A percentile compares a stretch with the other conserved stretches of the same genome.
Conservation (phyloP, 2,797 vertebrate genomes). For the Tachyglossus aculeatus region DNA sequence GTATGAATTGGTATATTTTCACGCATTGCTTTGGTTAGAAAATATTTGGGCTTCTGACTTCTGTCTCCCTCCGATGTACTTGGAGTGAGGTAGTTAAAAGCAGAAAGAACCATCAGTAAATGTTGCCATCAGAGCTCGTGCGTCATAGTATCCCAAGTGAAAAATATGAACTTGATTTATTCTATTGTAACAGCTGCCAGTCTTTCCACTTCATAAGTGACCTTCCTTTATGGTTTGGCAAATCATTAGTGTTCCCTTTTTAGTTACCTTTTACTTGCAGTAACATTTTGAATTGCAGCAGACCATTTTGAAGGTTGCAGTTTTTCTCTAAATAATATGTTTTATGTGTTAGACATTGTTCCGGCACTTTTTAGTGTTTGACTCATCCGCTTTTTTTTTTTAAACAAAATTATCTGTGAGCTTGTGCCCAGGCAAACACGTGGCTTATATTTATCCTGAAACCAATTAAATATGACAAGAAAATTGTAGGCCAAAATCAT, state of each 20-base stretch:
- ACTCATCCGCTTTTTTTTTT: too few relatives aligned
- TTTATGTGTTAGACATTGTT: slow-evolving; percentile 12
- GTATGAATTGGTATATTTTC: not conserved
- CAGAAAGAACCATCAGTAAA: not conserved
- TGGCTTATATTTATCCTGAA: too few relatives aligned
- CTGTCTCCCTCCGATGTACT: not conserved
- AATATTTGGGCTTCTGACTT: not conserved
- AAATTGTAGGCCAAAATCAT: too few relatives aligned
- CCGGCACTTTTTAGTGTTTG: slow-evolving; percentile 2
- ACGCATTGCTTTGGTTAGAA: not conserved
- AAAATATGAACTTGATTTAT: not conserved
- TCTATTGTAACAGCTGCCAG: not conserved
- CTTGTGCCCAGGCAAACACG: too few relatives aligned
- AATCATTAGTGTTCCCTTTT: not conserved
- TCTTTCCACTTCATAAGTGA: not conserved
- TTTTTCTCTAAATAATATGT: slow-evolving; percentile 9
- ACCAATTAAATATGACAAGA: too few relatives aligned
- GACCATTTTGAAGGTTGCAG: slow-evolving; percentile 1
- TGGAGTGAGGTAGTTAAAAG: not conserved
- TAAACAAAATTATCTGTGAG: too few relatives aligned
- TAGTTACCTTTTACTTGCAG: slow-evolving; percentile 4
- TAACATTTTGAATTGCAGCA: slow-evolving; percentile 7
- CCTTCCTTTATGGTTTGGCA: slow-evolving; percentile 11
- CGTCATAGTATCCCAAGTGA: not conserved
- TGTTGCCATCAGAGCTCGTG: not conserved